These are phyloP conservation scores for Megathymus violae DNA, from an alignment of 1,140 invertebrate genomes.

Conservation along the genomic window DNA sequence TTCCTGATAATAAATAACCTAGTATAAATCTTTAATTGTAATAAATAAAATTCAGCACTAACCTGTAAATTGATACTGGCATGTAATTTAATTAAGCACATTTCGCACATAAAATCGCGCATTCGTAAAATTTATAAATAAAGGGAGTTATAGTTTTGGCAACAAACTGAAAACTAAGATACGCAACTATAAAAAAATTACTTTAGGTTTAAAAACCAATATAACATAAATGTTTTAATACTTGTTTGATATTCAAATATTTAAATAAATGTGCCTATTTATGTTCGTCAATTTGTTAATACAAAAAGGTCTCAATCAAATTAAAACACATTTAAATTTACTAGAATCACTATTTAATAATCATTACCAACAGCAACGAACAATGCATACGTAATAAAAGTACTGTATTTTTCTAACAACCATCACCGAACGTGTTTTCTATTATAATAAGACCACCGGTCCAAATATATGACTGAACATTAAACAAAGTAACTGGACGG, in stretches of 20 bases:
- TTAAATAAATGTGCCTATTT: conserved; percentile 3
- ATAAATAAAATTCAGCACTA: no score
- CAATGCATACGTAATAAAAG: conserved; percentile 32
- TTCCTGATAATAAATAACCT: no score
- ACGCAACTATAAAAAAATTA: no score
- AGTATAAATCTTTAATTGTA: no score
- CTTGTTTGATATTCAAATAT: no score
- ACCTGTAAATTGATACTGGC: no score
- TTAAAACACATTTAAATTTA: conserved; percentile 32
- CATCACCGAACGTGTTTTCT: conserved; percentile 27
- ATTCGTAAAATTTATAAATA: no score
- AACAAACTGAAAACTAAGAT: no score
- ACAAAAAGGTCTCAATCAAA: conserved; percentile 16
- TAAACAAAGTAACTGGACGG: background rate
- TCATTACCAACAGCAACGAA: conserved; percentile 33
- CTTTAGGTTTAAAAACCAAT: no score
- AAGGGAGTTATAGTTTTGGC: no score
- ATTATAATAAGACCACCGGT: conserved; percentile 31
- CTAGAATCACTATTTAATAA: conserved; percentile 44
- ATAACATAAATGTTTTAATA: no score
- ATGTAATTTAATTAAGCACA: no score
- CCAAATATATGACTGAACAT: conserved; percentile 9
- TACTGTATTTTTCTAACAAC: conserved; percentile 34
- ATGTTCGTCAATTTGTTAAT: background rate
- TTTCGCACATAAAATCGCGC: conserved; percentile 5